A percentile compares a stretch with the other conserved stretches of the same genome.
These are phyloP conservation scores for Drosophila prostipennis DNA, from an alignment of 2,888 invertebrate species.

Conservation along the genomic window DNA sequence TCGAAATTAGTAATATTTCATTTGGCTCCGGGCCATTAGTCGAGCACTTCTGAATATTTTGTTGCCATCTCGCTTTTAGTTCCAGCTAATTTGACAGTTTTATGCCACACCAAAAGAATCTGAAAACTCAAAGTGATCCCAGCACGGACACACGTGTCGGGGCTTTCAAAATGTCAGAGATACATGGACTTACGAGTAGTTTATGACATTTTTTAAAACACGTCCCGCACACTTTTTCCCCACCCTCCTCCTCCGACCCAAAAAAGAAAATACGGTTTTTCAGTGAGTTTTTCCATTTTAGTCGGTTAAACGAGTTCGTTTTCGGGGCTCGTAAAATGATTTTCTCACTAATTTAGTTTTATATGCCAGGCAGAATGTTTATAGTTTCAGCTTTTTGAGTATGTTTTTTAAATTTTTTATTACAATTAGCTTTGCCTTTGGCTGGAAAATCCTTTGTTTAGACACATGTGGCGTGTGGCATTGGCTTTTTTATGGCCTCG, in stretches of 20 bases:
- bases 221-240: constrained; percentile 48
- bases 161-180: constrained; percentile 72
- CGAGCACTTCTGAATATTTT: constrained; percentile 49
- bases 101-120: constrained; percentile 53
- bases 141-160: constrained; percentile 49
- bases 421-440: constrained; percentile 62
- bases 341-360: constrained; percentile 70
- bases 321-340: constrained; percentile 66
- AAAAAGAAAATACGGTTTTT: constrained; percentile 46
- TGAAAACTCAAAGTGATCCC: constrained; percentile 43
- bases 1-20: constrained; percentile 65
- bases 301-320: constrained; percentile 37
- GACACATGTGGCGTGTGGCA: constrained; percentile 63
- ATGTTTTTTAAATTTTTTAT: constrained; percentile 44
- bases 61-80: constrained; percentile 54
- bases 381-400: constrained; percentile 39
- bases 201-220: constrained; percentile 75
- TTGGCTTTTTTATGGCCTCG: constrained; percentile 45
- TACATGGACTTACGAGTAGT: constrained; percentile 60
- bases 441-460: constrained; percentile 73
- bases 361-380: constrained; percentile 57
- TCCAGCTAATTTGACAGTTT: constrained; percentile 75
- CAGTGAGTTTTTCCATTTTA: constrained; percentile 5
- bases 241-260: neutral
- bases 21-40: constrained; percentile 51